phyloP scores from a whole-genome alignment of 2,113 vertebrate genomes.

The Trematomus loennbergii region DNA sequence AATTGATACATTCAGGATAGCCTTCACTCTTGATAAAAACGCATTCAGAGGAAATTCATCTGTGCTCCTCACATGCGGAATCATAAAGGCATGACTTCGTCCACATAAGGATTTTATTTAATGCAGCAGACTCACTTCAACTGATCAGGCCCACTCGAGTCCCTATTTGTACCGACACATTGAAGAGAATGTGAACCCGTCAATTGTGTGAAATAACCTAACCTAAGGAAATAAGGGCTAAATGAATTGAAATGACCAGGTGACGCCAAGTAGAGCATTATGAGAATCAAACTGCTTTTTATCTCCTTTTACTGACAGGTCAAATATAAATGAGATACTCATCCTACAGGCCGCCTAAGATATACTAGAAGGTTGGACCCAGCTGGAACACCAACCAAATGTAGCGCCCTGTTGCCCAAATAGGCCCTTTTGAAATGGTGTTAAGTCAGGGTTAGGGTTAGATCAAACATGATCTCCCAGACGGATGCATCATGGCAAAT shows the following conservation, averaged over 20 bases:
- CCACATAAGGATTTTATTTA: neutral
- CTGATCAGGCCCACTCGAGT: too few relatives aligned
- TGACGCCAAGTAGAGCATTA: conserved; percentile 6
- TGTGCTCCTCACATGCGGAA: neutral
- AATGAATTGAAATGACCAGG: conserved; percentile 3
- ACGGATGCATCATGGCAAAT: too few relatives aligned
- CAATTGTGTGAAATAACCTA: neutral
- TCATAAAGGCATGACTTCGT: conserved; percentile 16
- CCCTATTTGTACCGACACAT: neutral
- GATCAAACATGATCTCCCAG: too few relatives aligned
- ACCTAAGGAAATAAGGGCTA: neutral
- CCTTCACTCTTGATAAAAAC: conserved; percentile 2
- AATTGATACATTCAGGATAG: conserved; percentile 9
- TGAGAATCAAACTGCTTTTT: neutral
- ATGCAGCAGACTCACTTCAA: neutral
- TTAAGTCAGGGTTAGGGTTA: too few relatives aligned
- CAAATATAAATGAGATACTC: neutral
- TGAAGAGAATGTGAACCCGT: neutral
- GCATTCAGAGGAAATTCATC: neutral
- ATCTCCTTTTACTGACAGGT: conserved; percentile 26
- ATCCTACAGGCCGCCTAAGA: neutral
- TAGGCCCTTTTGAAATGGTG: too few relatives aligned
- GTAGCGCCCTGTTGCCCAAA: neutral
- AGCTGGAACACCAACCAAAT: neutral
- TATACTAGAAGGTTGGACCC: neutral